Evolutionary conservation across 1,140 invertebrate genomes (phyloP), one percentile per base, ranked within the genome.

Genomic region (Ceratosolen solmsi): DNA sequence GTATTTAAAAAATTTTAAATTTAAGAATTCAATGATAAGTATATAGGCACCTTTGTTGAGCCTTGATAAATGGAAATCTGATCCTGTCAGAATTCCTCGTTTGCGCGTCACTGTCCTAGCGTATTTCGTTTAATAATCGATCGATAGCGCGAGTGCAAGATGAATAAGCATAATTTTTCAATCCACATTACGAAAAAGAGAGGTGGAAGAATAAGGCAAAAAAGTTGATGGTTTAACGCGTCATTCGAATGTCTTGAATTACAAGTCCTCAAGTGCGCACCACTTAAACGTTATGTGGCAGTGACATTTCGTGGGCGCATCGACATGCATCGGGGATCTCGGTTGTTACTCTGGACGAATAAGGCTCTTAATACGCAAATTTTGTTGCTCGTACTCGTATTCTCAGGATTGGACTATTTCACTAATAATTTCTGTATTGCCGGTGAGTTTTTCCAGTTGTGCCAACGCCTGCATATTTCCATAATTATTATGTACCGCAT

Each of bases 301-400:
- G 68, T 72, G 54, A 3, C 68, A 30, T 60, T 41, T 56, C 27
- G 33, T 22, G 13, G 60, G 27, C 33, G 74, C 17, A 60, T 77
- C 75, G 80, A 77, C 80, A 82, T 82, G 80, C 74, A 71, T 72
- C 80, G 65, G 38, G 73, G 63, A 51, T 72, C 25, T 54, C 51
- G 51, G 8, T 27, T 56, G 65, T 20, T 38, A 22, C 63, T 54
- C 60, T 30, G 27, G 15, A 36, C 3, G 22, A 68, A 11, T 5
- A 68, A 38, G 9, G 22, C 30, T 9, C 17, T 73, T 33, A 68
- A 51, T 22, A 46, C 20, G 46, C 71, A 46, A 9, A 41, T 56
- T 0, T 30, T 75, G 41, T 38, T 74, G 15, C 20, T 74, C 0
- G 15, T 49, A 17, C 33, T 68, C 25, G 25, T 81, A 36, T 68